Evolutionary conservation across 2,113 vertebrate genomes (phyloP).

Genomic region (Alethe diademata): DNA sequence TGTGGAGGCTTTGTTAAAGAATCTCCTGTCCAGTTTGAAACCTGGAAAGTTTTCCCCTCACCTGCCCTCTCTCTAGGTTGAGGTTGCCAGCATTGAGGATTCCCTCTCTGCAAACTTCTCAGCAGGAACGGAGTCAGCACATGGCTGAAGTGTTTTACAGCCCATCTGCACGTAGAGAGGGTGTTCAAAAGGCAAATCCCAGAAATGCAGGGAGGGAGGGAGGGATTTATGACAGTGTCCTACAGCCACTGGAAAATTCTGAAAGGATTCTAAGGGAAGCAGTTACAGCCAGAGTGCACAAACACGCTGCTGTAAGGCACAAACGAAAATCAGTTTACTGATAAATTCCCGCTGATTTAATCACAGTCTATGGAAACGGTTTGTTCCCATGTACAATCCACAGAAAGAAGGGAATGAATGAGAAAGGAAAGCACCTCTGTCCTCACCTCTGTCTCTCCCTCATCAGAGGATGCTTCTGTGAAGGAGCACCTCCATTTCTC

Average conservation of each 20-base stretch:
- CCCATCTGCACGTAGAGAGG: not conserved
- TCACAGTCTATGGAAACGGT: not conserved
- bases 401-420: not conserved
- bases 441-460: not conserved
- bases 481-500: too few species aligned
- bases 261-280: not conserved
- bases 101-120: not conserved
- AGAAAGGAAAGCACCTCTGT: not conserved
- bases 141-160: not conserved
- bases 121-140: not conserved
- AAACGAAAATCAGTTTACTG: not conserved
- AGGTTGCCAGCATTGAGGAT: not conserved
- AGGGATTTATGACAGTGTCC: not conserved
- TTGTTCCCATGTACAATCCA: not conserved
- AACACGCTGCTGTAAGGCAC: not conserved
- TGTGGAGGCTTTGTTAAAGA: not conserved
- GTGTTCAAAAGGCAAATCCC: not conserved
- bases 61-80: not conserved
- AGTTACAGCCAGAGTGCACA: not conserved
- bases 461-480: rapidly evolving
- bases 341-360: not conserved
- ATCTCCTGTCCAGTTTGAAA: not conserved
- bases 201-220: not conserved
- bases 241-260: not conserved
- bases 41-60: not conserved